These are phyloP conservation scores for Crambe crambe DNA, from an alignment of 37 sponge, comb jelly and placozoan genomes.

Conservation along the genomic window DNA sequence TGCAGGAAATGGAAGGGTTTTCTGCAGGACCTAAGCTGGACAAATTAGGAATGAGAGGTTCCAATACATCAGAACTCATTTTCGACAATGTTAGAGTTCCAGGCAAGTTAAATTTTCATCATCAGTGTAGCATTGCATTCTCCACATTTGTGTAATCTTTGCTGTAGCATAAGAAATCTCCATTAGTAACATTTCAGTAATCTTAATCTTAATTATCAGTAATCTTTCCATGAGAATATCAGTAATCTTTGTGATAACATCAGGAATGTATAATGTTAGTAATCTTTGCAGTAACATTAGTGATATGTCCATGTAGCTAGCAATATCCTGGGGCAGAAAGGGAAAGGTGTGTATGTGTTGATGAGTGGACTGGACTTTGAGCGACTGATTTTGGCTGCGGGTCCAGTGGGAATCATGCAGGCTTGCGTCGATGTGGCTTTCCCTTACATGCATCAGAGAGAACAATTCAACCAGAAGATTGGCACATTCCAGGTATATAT, in stretches of 20 bases:
- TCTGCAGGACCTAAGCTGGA: slow-evolving; percentile 87
- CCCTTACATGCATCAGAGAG: slow-evolving; percentile 87
- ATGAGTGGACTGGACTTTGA: slow-evolving; percentile 98
- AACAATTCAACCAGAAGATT: slow-evolving; percentile 80
- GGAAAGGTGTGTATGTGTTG: slow-evolving; percentile 90
- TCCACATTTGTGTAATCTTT: too few relatives aligned
- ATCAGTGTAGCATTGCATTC: too few relatives aligned
- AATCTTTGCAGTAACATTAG: too few relatives aligned
- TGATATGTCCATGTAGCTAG: slow-evolving; percentile 39
- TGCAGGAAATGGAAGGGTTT: slow-evolving; percentile 76
- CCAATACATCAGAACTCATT: slow-evolving; percentile 60
- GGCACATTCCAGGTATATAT: slow-evolving; percentile 78
- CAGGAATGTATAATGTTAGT: neutral
- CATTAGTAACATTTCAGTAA: too few relatives aligned
- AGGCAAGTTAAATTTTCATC: slow-evolving; percentile 35
- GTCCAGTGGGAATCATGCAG: slow-evolving; percentile 98
- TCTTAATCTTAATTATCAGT: neutral
- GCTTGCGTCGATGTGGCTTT: slow-evolving; percentile 92
- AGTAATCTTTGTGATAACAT: neutral
- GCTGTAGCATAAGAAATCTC: too few relatives aligned
- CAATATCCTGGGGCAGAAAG: slow-evolving; percentile 65
- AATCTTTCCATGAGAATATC: neutral
- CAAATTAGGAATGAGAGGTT: slow-evolving; percentile 93
- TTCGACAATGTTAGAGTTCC: slow-evolving; percentile 49
- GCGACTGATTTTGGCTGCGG: slow-evolving; percentile 85